Base-by-base conservation (phyloP, 2,113 vertebrate species). In the Sander lucioperca region DNA sequence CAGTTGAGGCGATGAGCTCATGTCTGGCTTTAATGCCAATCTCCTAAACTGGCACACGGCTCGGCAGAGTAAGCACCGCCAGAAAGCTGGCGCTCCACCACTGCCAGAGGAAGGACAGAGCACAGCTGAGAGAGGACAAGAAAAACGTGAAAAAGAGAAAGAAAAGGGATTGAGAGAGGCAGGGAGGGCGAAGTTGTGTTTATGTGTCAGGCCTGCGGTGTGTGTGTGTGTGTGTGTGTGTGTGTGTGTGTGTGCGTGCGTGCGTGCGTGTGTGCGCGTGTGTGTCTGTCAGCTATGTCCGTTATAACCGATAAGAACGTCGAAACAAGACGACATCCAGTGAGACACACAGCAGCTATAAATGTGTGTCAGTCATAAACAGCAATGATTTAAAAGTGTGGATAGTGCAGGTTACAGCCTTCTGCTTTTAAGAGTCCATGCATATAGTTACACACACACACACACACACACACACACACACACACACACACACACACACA, bases 1-100 rank as follows among this genome's bases (percentile, higher is more conserved):
- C 96, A 95, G 96, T 97, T 96, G 95, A 96, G 95, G 96, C 94
- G 95, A 97, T 98, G 97, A 98, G 96, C 97, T 97, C 97, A 98
- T 97, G 97, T 98, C 97, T 98, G 96, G 96, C 95, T 97, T 96
- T 96, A 96, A 97, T 96, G 96, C 96, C 97, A 98, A 97, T 96
- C 96, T 96, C 95, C 94, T 92, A 94, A 95, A 96, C 96, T 97
- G 97, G 97, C 96, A 93, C 84, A 96, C 94, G 91, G 95, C 95
- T 94, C 87, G 87, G 89, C n/a, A 87, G 93, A 94, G 95, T 19
- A 72, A 84, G 86, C 47, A 59, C 73, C 79, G 25, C 87, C 33
- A 8, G 80, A 66, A 50, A 30, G 14, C 79, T 14, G 95, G 48
- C 51, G 93, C 95, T 92, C 95, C 93, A 95, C 94, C 93, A 93